Base-by-base conservation (phyloP, 2,113 vertebrate genomes). In the Boleophthalmus pectinirostris region DNA sequence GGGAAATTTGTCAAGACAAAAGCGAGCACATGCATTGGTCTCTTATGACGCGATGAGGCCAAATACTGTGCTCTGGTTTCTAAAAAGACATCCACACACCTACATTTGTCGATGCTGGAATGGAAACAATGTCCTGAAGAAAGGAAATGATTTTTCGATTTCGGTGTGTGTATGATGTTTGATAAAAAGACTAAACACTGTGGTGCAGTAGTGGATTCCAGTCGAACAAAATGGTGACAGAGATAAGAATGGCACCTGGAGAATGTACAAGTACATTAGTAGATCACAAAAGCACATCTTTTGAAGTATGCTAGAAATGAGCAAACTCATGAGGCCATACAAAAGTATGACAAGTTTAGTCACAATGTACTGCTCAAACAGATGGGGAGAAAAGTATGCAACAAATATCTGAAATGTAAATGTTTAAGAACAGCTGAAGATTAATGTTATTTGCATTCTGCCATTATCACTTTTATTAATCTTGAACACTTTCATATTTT, bases 211-310 rank as follows among this genome's bases (percentile, higher is more conserved):
- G 69, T 75, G 74, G 84, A 90, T 90, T 89, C 75, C 73, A 61
- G 73, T 51, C 3, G 82, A 77, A 65, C 68, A 79, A 80, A 91
- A 89, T 85, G 20, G 61, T 20, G n/a, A 80, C 81, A 68, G 70
- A 88, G 89, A 91, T 91, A 90, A 75, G 85, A 89, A 82, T 65
- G 86, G 82, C 74, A 88, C 80, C 81, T 81, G 78, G 82, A 80
- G 85, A 89, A 90, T 90, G 88, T 38, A 46, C 66, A 29, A 29
- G 29, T 4, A 29, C 29, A 29, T 4, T 29, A 54, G 25, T 18
- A 23, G 24, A 38, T 70, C 78, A 71, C 2, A 20, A 46, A 58
- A 51, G 61, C 15, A 21, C 73, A 54, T 63, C 63, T 53, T 70
- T 69, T 38, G 66, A 76, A 72, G 66, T 69, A 78, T 53, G 54